Percentiles rank a stretch among this genome's conserved stretches.
These are phyloP conservation scores for Ctenoplectra terminalis DNA, from an alignment of 1,140 invertebrate species.

Conservation along the genomic window DNA sequence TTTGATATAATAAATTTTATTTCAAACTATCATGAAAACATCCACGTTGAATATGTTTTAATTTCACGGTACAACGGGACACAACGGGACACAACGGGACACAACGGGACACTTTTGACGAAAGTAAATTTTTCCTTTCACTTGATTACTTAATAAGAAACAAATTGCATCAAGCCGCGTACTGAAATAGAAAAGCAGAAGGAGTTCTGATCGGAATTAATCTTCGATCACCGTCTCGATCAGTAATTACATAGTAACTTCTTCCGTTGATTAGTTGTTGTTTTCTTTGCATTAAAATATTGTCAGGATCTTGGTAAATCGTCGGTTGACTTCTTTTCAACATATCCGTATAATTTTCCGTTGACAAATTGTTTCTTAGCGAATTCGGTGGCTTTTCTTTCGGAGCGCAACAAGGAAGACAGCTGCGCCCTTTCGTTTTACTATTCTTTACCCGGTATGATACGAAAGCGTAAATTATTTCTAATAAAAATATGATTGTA, in stretches of 20 bases:
- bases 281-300: slow-evolving; percentile 56
- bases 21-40: no score
- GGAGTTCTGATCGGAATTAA: slow-evolving; percentile 88
- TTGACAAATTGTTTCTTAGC: neutral
- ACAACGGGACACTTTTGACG: no score
- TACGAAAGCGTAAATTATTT: slow-evolving; percentile 79
- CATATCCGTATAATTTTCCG: neutral
- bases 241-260: slow-evolving; percentile 87
- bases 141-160: no score
- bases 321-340: slow-evolving; percentile 55
- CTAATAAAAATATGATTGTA: slow-evolving; percentile 85
- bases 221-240: slow-evolving; percentile 84
- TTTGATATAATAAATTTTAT: no score
- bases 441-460: neutral
- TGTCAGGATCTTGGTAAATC: slow-evolving; percentile 32
- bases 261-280: slow-evolving; percentile 88
- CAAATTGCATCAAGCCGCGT: slow-evolving; percentile 65
- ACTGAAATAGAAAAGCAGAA: slow-evolving; percentile 89
- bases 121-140: no score
- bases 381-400: neutral
- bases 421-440: neutral
- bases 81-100: no score
- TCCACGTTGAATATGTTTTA: no score
- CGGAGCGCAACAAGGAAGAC: neutral
- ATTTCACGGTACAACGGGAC: no score